Evolutionary conservation across 2,113 vertebrate species (phyloP), one percentile per base, ranked within the genome.

Genomic region (Pomatorhinus ruficollis): DNA sequence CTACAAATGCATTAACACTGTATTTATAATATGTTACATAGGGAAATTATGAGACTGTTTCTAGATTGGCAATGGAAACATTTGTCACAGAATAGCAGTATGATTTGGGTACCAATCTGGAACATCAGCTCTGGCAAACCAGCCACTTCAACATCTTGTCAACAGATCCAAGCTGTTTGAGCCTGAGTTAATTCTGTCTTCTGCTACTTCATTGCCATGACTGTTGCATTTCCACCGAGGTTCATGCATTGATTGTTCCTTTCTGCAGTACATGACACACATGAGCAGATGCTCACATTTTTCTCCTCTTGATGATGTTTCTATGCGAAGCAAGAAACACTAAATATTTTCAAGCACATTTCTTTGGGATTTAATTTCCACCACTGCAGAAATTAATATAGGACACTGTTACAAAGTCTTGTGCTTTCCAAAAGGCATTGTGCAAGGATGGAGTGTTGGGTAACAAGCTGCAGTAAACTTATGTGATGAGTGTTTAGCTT

Each of bases 401-500:
- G 71, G 65, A 78, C 33, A 37, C 13, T 59, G 31, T 35, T 69
- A 69, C 23, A 50, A 89, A 42, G 11, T 13, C 30, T 76, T 64
- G 7, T 31, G 2, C 42, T 93, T 93, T 86, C 49, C 53, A 66
- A 71, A 91, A 93, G 76, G 21, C 13, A 12, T 80, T 77, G 42
- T 56, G 28, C 37, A 64, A 70, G 24, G 81, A 50, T 52, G 70
- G 22, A 54, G 12, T 66, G 33, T 50, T 80, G 33, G 31, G 47
- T 91, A 82, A 94, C 11, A 75, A 95, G 70, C 27, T 71, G 21
- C n/a, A 83, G 21, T 63, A 93, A 92, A 75, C 12, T 63, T 83
- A 49, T 0, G 19, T 68, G 47, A 24, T 25, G 40, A 24, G 27
- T 56, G 24, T 68, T 93, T 52, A 20, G 10, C 64, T 96, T 77